Base-by-base conservation (phyloP, 2,888 invertebrate species). In the Idaea straminata region DNA sequence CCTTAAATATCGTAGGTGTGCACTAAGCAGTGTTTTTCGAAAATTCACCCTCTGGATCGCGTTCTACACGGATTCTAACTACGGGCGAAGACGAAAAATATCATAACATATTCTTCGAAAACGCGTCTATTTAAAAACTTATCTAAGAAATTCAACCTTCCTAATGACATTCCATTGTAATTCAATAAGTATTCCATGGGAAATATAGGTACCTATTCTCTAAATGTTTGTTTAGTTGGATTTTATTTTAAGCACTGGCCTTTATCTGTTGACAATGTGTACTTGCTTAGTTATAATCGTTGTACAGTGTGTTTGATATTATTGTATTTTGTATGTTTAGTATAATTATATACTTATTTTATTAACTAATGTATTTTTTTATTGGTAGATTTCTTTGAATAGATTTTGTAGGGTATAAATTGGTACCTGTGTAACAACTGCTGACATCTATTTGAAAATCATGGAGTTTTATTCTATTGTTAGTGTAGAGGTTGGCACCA, bases 281-380 rank as follows among this genome's bases (percentile, higher is more conserved):
- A 61, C 10, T 35, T 64, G 64, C 61, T 66, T 66, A 71, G 69
- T 68, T 58, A 63, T 71, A 77, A 81, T 82, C 81, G 75, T 76
- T 82, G 80, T 83, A 83, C 81, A 83, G 82, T 78, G 79, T 77
- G 69, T 78, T 76, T 68, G 68, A 67, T 69, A 66, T 69, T 72
- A 35, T 64, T 66, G 36, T 67, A 58, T 57, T 64, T 65, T 69
- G 65, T 73, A 62, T 61, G 69, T 69, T 71, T 68, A 47, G 47
- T 47, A 47, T 68, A 63, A 73, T 67, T 74, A 78, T 72, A 77
- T 58, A 25, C 1, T 64, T 66, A 64, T 65, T 62, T 69, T 64
- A 0, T 35, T 10, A 10, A 61, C 10, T 38, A 38, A 4, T 7
- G 35, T 34, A 34, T 13, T 35, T 35, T 62, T 62, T 60, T 47